phyloP scores from a whole-genome alignment of 2,888 invertebrate genomes.

The Tuta absoluta region DNA sequence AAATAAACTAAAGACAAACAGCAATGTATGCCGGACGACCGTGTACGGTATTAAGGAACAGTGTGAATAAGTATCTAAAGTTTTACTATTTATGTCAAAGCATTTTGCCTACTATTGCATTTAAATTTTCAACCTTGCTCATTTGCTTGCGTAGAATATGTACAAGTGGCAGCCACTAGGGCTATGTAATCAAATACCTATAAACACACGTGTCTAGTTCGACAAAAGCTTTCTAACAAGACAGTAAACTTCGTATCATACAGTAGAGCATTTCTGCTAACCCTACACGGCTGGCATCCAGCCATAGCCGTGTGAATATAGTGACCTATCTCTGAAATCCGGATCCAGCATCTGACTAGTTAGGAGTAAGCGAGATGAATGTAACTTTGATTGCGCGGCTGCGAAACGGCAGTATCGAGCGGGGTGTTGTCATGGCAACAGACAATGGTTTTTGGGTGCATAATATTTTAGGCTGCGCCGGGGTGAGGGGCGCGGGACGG shows the following conservation, averaged over 20 bases:
- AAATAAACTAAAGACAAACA: too few species aligned
- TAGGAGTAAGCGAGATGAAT: slow-evolving; percentile 74
- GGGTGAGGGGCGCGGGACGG: slow-evolving; percentile 56
- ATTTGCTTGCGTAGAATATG: too few species aligned
- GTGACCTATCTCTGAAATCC: slow-evolving; percentile 61
- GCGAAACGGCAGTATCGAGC: slow-evolving; percentile 72
- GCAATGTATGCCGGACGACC: too few species aligned
- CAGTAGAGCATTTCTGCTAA: slow-evolving; percentile 60
- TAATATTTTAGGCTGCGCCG: slow-evolving; percentile 80
- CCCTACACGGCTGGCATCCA: slow-evolving; percentile 71
- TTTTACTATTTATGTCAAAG: too few species aligned
- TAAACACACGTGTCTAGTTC: slow-evolving; percentile 52
- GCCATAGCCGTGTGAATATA: slow-evolving; percentile 68
- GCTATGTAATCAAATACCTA: slow-evolving; percentile 2
- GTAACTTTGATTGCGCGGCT: slow-evolving; percentile 65
- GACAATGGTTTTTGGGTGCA: slow-evolving; percentile 82
- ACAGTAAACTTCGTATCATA: slow-evolving; percentile 48
- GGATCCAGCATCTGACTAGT: slow-evolving; percentile 64
- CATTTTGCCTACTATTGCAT: too few species aligned
- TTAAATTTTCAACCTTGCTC: too few species aligned
- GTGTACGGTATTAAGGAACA: too few species aligned
- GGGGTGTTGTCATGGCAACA: slow-evolving; percentile 78
- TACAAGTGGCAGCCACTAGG: not conserved
- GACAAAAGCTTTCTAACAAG: slow-evolving; percentile 70
- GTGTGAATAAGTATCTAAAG: too few species aligned